Conservation (phyloP, 2,113 vertebrate species). For the Melierax canorus region DNA sequence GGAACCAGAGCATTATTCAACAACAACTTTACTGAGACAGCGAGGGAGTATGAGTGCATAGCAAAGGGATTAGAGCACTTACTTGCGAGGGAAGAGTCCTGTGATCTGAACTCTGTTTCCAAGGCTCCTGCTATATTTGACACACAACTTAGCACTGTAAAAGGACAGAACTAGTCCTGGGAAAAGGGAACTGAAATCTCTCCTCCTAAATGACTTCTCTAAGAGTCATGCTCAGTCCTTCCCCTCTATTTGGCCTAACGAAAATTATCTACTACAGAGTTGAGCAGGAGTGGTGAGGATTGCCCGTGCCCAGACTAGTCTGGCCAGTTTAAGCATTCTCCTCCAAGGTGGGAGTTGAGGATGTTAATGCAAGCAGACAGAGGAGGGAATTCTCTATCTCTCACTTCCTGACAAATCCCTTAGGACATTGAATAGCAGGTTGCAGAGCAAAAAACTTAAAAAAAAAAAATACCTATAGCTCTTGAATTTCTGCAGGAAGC, state of each 20-base stretch:
- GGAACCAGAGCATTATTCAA: not conserved
- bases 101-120: not conserved
- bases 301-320: not conserved
- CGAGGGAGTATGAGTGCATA: not conserved
- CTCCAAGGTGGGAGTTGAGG: not conserved
- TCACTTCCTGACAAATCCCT: not conserved
- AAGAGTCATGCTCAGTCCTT: not conserved
- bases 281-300: not conserved
- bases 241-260: not conserved
- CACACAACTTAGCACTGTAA: not conserved
- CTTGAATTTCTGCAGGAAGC: not conserved
- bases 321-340: not conserved
- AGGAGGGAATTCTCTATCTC: not conserved
- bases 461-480: accelerated
- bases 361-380: not conserved
- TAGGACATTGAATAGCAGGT: not conserved
- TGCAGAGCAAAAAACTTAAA: not conserved
- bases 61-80: not conserved
- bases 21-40: too few species aligned
- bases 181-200: not conserved
- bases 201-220: not conserved
- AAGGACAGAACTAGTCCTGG: not conserved
- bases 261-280: not conserved
- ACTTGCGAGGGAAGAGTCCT: not conserved
- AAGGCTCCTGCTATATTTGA: not conserved